A percentile compares a stretch with the other conserved stretches of the same genome.
Conservation (phyloP, 2,888 invertebrate genomes). For the Anticlea derivata region DNA sequence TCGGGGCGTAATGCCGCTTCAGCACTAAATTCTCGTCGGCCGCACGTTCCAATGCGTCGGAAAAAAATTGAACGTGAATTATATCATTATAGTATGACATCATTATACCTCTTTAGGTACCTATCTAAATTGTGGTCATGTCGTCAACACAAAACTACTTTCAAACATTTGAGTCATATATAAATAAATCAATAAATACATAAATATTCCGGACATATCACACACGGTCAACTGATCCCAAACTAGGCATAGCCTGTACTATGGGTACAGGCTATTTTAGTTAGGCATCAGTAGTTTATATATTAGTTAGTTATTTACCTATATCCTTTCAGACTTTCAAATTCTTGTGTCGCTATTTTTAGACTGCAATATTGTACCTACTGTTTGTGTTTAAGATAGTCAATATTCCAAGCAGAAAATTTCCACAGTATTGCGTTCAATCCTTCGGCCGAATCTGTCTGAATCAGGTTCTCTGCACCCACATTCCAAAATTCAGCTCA, state of each 20-base stretch:
- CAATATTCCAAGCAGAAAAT: slow-evolving; percentile 9
- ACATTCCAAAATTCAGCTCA: slow-evolving; percentile 20
- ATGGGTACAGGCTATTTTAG: no score
- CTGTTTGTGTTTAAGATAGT: no score
- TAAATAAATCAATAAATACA: no score
- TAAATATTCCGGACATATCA: no score
- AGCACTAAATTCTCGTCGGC: slow-evolving; percentile 30
- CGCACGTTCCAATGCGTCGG: slow-evolving; percentile 31
- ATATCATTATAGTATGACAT: slow-evolving; percentile 8
- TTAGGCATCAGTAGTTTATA: no score
- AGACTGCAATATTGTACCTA: no score
- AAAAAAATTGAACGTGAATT: slow-evolving; percentile 29
- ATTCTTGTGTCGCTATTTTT: no score
- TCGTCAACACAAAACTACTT: neutral
- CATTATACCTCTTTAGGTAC: slow-evolving; percentile 4
- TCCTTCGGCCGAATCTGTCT: slow-evolving; percentile 20
- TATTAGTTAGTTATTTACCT: no score
- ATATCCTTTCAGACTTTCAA: no score
- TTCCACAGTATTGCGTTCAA: slow-evolving; percentile 13
- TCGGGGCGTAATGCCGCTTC: slow-evolving; percentile 31
- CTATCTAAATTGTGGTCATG: neutral
- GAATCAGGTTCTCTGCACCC: slow-evolving; percentile 20
- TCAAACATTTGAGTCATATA: no score
- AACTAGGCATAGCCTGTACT: no score
- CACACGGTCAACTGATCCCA: no score